Percentiles rank a stretch among this genome's conserved stretches.
phyloP scores from a whole-genome alignment of 1,140 invertebrate species.

The Nilaparvata lugens region DNA sequence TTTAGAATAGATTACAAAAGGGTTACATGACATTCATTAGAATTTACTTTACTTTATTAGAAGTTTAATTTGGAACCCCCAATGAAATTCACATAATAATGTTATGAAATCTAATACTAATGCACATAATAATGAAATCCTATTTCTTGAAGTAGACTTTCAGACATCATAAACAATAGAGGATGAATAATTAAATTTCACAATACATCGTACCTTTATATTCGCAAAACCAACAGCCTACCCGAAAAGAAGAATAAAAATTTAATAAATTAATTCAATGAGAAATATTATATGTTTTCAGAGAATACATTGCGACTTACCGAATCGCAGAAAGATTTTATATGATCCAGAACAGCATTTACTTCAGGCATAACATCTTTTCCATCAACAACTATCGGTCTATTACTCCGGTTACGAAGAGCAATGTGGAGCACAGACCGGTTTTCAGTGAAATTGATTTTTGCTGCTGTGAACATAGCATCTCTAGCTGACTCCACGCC shows the following conservation, averaged over 20 bases:
- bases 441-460: constrained; percentile 97
- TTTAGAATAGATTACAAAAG: too few relatives aligned
- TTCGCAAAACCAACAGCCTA: neutral
- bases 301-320: constrained; percentile 38
- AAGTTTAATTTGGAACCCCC: too few relatives aligned
- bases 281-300: neutral
- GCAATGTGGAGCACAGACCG: constrained; percentile 93
- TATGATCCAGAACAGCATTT: constrained; percentile 83
- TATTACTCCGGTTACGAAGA: constrained; percentile 75
- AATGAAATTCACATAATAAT: too few relatives aligned
- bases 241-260: neutral
- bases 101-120: too few relatives aligned
- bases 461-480: constrained; percentile 90
- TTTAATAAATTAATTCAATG: neutral
- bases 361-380: constrained; percentile 93
- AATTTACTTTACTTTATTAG: too few relatives aligned
- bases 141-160: neutral
- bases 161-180: neutral
- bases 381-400: constrained; percentile 72
- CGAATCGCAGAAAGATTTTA: constrained; percentile 84
- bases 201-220: too few relatives aligned
- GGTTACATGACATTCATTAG: too few relatives aligned
- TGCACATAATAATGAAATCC: too few relatives aligned
- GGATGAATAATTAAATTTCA: too few relatives aligned
- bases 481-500: constrained; percentile 77